Evolutionary conservation across 2,888 invertebrate genomes (phyloP).

Genomic region (Leucozona laternaria): DNA sequence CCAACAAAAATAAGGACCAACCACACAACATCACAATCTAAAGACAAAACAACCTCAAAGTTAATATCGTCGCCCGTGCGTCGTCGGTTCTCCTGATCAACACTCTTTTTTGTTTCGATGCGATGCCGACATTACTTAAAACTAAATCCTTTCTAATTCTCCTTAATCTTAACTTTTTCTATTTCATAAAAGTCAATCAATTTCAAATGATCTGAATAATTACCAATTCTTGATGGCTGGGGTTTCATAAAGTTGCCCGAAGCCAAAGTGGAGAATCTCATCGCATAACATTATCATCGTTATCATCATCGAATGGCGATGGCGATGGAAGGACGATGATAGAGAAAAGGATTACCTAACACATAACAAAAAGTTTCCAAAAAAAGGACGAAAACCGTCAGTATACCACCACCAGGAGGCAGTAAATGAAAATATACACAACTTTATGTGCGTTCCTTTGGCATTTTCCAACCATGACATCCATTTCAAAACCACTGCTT

Average conservation of each 20-base stretch:
- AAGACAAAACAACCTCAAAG: neutral
- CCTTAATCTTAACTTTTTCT: conserved; percentile 47
- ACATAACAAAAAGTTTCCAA: neutral
- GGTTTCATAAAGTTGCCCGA: conserved; percentile 7
- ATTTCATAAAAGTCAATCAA: conserved; percentile 73
- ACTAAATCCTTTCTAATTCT: conserved; percentile 48
- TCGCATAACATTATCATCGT: conserved; percentile 14
- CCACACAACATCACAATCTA: neutral
- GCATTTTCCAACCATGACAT: conserved; percentile 7
- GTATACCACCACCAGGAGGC: neutral
- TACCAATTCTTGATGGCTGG: conserved; percentile 45
- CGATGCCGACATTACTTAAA: conserved; percentile 11
- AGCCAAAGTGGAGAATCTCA: conserved; percentile 12
- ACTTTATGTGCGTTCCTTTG: conserved; percentile 1
- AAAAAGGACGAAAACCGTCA: conserved; percentile 15
- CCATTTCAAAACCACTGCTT: conserved; percentile 40
- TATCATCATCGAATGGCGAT: neutral
- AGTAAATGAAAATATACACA: conserved; percentile 13
- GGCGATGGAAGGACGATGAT: neutral
- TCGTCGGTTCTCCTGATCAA: neutral
- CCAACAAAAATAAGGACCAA: neutral
- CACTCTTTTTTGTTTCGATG: conserved; percentile 3
- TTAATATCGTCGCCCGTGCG: conserved; percentile 5
- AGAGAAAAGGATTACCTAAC: neutral
- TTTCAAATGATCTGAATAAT: conserved; percentile 71